A percentile compares a stretch with the other conserved stretches of the same genome.
Conservation (phyloP, 2,888 invertebrate species). For the Tenthredo mesomela region DNA sequence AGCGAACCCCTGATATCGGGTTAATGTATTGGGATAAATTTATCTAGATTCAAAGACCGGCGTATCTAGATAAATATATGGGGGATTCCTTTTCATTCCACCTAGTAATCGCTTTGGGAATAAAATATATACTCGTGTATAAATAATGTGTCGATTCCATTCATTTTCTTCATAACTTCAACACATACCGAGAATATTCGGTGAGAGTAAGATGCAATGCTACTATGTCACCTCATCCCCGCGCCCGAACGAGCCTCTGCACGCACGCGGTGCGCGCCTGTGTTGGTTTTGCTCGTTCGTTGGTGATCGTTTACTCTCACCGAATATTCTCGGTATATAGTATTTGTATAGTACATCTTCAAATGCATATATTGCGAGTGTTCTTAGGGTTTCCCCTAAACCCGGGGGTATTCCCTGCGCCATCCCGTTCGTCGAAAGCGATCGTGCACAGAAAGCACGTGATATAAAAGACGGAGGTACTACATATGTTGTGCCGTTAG, state of each 20-base stretch:
- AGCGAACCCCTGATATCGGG: background rate
- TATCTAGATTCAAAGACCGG: background rate
- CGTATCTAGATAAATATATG: background rate
- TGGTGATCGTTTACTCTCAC: too few species aligned
- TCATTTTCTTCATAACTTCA: background rate
- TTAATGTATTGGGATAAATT: slow-evolving; percentile 8
- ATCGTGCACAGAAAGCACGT: background rate
- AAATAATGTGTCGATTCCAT: background rate
- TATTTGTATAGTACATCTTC: background rate
- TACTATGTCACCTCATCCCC: too few species aligned
- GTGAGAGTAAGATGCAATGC: too few species aligned
- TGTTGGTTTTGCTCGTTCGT: too few species aligned
- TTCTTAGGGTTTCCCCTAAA: background rate
- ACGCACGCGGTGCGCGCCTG: too few species aligned
- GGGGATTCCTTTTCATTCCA: background rate
- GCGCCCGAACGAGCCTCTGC: too few species aligned
- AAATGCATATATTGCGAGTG: background rate
- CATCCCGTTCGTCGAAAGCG: background rate
- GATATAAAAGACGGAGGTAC: slow-evolving; percentile 13
- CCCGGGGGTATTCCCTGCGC: background rate
- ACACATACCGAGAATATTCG: too few species aligned
- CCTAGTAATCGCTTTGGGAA: background rate
- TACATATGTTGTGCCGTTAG: background rate
- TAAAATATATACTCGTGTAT: background rate
- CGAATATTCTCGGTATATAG: too few species aligned